Conservation (phyloP, 2,113 vertebrate genomes). For the Sylvia atricapilla region DNA sequence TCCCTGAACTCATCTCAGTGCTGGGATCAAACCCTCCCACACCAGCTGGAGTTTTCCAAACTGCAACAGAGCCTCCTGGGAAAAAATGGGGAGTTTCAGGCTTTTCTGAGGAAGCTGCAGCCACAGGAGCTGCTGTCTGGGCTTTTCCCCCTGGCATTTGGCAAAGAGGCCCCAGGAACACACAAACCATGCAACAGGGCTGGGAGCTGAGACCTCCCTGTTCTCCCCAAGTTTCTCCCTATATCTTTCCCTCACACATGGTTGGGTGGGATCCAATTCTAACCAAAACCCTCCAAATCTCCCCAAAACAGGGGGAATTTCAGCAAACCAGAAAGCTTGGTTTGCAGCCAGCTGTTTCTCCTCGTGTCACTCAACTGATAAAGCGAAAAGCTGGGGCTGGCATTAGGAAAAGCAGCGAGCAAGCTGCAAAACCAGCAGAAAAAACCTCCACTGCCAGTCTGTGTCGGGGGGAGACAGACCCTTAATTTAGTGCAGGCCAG, state of each 20-base stretch:
- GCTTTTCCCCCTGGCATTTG: neutral
- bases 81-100: neutral
- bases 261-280: slow-evolving; percentile 21
- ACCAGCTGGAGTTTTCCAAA: neutral
- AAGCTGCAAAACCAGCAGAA: slow-evolving; percentile 58
- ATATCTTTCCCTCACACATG: neutral
- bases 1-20: fast-evolving
- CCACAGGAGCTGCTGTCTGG: fast-evolving
- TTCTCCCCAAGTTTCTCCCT: neutral
- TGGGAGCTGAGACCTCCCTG: neutral
- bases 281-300: slow-evolving; percentile 40
- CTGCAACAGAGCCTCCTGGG: neutral
- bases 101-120: neutral
- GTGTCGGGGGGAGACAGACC: neutral
- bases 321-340: slow-evolving; percentile 33
- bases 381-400: slow-evolving; percentile 29
- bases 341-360: slow-evolving; percentile 42
- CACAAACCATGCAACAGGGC: fast-evolving
- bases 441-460: slow-evolving; percentile 13
- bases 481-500: slow-evolving; percentile 21
- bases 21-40: neutral
- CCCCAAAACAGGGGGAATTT: neutral
- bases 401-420: neutral
- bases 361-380: slow-evolving; percentile 40
- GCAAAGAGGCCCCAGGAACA: neutral